Evolutionary conservation across 2,113 vertebrate genomes (phyloP), one percentile per base, ranked within the genome.

Genomic region (Dipodomys merriami): DNA sequence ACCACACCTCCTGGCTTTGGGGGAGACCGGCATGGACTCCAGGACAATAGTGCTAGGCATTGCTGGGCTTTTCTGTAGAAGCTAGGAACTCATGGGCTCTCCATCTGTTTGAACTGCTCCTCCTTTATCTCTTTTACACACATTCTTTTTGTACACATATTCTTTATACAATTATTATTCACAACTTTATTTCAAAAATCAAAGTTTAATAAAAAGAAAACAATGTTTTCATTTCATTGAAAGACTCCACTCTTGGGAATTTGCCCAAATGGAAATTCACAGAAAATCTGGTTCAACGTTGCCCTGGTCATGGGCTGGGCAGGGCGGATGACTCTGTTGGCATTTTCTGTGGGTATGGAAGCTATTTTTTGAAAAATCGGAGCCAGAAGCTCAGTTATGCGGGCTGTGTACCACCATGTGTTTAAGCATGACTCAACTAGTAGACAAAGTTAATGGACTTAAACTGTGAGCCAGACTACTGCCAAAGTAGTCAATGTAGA

Each of bases 211-310:
- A 57, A 57, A 44, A 87, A 84, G 8, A 49, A 49, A 49, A 12
- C 49, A 57, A 35, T 18, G 23, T 57, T 72, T 30, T 44, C 76
- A 33, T 35, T 71, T 7, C 62, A 92, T 90, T 72, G 86, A 83
- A 62, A 16, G n/a, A 69, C 39, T 88, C 72, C 3, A 18, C 16
- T 78, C 86, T 87, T 90, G 90, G 82, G 83, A 78, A 13, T 49
- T 76, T 92, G 60, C 86, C 91, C 73, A 89, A 86, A 93, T 93
- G 94, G 93, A 95, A 94, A 95, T 65, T 97, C 83, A 83, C 80
- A 68, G 83, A 20, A 78, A 35, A 25, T 88, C 91, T 96, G 91
- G 80, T 88, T 84, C 73, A 72, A 5, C 53, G 91, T 60, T 86
- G 67, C 62, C 86, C 30, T 0, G 3, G 46, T 46, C 7, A 0